Conservation (phyloP, 2,888 invertebrate species). For the Eristalinus aeneus region DNA sequence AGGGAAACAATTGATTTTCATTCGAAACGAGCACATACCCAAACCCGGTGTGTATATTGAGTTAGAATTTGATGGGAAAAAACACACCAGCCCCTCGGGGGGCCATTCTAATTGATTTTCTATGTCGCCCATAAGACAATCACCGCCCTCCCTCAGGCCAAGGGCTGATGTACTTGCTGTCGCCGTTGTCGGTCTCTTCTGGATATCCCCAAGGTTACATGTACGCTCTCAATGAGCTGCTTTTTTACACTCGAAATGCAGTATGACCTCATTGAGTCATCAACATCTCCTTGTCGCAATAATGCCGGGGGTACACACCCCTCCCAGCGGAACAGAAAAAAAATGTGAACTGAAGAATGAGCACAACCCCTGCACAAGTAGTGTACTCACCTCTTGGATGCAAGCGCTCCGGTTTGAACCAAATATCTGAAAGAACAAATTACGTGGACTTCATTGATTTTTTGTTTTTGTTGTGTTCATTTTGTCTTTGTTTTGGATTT, state of each 20-base stretch:
- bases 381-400: constrained; percentile 92
- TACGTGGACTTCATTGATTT: constrained; percentile 77
- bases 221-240: not conserved
- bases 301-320: not conserved
- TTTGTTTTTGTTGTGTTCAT: constrained; percentile 73
- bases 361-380: constrained; percentile 2
- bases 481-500: constrained; percentile 28
- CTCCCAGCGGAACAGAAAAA: not conserved
- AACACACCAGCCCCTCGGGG: not conserved
- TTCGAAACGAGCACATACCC: not conserved
- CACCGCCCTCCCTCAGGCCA: not conserved
- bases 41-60: constrained; percentile 16
- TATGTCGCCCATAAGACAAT: not conserved
- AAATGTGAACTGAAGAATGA: not conserved
- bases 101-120: constrained; percentile 12
- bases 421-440: constrained; percentile 90
- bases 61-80: not conserved
- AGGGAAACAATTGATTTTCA: constrained; percentile 28
- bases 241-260: constrained; percentile 38
- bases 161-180: not conserved
- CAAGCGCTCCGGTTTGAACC: constrained; percentile 95
- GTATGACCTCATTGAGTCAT: constrained; percentile 63
- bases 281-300: not conserved
- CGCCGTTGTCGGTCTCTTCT: not conserved
- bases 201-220: constrained; percentile 47